A percentile compares a stretch with the other conserved stretches of the same genome.
Conservation (phyloP, 2,797 vertebrate species). For the Rhinoraja longicauda region DNA sequence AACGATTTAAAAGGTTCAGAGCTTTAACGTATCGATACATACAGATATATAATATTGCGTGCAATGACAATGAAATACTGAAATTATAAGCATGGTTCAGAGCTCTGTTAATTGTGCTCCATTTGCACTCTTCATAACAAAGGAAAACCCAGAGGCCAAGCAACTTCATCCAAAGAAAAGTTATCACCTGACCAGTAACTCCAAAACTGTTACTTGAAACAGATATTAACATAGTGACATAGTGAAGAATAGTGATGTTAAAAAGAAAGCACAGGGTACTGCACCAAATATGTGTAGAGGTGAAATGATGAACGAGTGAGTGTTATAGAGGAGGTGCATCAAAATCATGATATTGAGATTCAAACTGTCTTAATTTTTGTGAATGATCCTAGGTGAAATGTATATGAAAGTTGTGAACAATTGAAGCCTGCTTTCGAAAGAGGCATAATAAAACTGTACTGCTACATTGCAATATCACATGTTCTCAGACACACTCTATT, state of each 20-base stretch:
- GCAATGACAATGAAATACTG: not conserved
- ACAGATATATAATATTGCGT: not conserved
- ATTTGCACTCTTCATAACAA: not conserved
- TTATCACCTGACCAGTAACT: no score
- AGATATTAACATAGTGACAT: not conserved
- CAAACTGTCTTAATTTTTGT: not conserved
- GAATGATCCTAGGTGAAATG: not conserved
- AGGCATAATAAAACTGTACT: not conserved
- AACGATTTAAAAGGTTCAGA: no score
- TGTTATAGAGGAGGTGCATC: not conserved
- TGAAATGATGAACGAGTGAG: not conserved
- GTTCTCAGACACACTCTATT: not conserved
- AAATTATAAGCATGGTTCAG: conserved; percentile 41
- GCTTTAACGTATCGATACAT: no score
- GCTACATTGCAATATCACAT: no score
- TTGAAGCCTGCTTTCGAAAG: not conserved
- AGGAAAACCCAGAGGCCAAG: no score
- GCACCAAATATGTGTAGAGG: not conserved
- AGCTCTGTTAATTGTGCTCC: not conserved
- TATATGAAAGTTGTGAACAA: not conserved
- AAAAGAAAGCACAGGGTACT: not conserved
- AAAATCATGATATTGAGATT: not conserved
- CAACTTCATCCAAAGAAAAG: no score
- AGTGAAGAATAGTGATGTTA: not conserved
- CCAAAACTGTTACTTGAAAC: no score